Evolutionary conservation across 2,113 vertebrate species (phyloP), one percentile per base, ranked within the genome.

Genomic region (Myrmophylax atrothorax): DNA sequence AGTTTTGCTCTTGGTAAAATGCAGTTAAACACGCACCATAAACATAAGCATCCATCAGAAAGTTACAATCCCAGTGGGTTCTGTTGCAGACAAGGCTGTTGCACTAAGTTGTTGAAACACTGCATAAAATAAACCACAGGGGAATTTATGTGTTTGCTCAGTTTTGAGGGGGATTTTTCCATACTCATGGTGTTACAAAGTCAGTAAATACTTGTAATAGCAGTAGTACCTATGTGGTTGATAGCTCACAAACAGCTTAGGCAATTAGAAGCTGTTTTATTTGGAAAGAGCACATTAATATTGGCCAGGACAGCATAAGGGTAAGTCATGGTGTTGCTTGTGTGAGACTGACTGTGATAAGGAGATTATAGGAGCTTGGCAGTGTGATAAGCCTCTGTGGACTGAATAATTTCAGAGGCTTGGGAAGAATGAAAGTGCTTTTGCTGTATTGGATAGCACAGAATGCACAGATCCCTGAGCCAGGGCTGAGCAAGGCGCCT

Each of bases 211-310:
- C 50, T 77, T 77, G 59, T 49, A 78, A 35, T 69, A 96, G 94
- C 70, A 69, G 53, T 38, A 89, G 67, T 52, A 88, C 70, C 94
- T 84, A 20, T 23, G 47, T 62, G 95, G 91, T 95, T 20, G 40
- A 93, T 53, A 95, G 88, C 93, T 97, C 91, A 81, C 60, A 84
- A 2, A 19, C 53, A 91, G 90, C 90, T 95, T 76, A 95, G 87
- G 90, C 96, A 97, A 97, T 96, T 95, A 97, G 92, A 96, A 89
- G 75, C 89, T 89, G 92, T 93, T 97, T 97, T 94, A 93, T 80
- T 94, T 89, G 70, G 67, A 90, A 89, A 83, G 75, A 91, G 80
- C 18, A 56, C 64, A 52, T 89, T 91, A 93, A 95, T 95, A 95
- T 87, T 96, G 95, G 93, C 92, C 82, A 91, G 88, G 87, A 93